Evolutionary conservation across 1,140 invertebrate species (phyloP).

Genomic region (Sycophila sp.): DNA sequence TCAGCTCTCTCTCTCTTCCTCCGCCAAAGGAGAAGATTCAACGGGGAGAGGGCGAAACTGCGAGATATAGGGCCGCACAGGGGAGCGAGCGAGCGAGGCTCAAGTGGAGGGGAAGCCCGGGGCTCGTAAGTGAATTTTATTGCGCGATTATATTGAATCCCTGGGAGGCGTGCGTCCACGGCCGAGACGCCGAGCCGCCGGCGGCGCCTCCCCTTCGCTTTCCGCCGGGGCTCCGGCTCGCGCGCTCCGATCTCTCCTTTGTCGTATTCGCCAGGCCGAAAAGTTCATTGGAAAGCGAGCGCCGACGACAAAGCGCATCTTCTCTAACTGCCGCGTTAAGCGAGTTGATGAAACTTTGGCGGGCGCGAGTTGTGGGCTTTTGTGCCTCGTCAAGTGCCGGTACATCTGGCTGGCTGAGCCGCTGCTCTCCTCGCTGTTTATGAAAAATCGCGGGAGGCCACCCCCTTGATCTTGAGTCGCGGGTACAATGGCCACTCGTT

Average conservation of each 20-base stretch:
- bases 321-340: no score
- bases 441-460: constrained; percentile 5
- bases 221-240: not conserved
- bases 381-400: constrained; percentile 16
- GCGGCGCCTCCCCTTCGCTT: constrained; percentile 35
- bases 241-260: no score
- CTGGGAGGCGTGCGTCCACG: constrained; percentile 50
- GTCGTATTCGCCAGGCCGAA: no score
- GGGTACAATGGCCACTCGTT: no score
- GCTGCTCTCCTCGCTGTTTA: not conserved
- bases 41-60: not conserved
- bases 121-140: constrained; percentile 61
- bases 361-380: not conserved
- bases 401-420: constrained; percentile 25
- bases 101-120: constrained; percentile 15
- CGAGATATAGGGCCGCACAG: not conserved
- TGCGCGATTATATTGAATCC: constrained; percentile 63
- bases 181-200: no score
- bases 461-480: no score
- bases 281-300: not conserved
- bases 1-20: no score
- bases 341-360: constrained; percentile 19
- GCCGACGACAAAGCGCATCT: not conserved
- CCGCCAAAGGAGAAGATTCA: not conserved
- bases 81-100: constrained; percentile 33